Percentiles rank a stretch among this genome's conserved stretches.
Conservation (phyloP, 2,113 vertebrate species). For the Narcine bancroftii region DNA sequence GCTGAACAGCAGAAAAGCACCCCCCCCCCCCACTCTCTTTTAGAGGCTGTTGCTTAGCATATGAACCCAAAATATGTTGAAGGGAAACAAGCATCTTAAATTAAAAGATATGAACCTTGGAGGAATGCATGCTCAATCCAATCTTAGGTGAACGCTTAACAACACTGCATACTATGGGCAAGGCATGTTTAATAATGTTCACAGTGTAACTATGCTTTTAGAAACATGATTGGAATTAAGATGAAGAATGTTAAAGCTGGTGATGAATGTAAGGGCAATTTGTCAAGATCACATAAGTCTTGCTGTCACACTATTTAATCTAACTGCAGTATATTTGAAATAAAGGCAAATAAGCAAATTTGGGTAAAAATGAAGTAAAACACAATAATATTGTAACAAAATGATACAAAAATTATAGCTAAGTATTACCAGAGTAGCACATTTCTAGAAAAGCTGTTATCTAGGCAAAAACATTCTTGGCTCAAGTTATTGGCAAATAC, state of each 20-base stretch:
- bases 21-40: no score
- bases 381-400: not conserved
- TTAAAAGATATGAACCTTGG: not conserved
- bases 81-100: not conserved
- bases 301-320: not conserved
- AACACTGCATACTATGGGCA: not conserved
- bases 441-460: slow-evolving; percentile 5
- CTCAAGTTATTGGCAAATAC: not conserved
- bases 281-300: not conserved
- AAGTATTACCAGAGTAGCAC: not conserved
- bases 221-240: not conserved
- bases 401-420: not conserved
- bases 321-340: not conserved
- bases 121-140: not conserved
- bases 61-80: not conserved
- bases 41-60: not conserved
- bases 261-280: not conserved
- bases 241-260: slow-evolving; percentile 2
- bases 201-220: not conserved
- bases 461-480: slow-evolving; percentile 1
- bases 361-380: not conserved
- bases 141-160: not conserved
- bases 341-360: not conserved
- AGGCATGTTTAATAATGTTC: slow-evolving; percentile 17
- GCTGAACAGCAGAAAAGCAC: not conserved